Percentiles rank a stretch among this genome's conserved stretches.
Evolutionary conservation across 1,140 invertebrate genomes (phyloP).

Genomic region (Brachystomella parvula): DNA sequence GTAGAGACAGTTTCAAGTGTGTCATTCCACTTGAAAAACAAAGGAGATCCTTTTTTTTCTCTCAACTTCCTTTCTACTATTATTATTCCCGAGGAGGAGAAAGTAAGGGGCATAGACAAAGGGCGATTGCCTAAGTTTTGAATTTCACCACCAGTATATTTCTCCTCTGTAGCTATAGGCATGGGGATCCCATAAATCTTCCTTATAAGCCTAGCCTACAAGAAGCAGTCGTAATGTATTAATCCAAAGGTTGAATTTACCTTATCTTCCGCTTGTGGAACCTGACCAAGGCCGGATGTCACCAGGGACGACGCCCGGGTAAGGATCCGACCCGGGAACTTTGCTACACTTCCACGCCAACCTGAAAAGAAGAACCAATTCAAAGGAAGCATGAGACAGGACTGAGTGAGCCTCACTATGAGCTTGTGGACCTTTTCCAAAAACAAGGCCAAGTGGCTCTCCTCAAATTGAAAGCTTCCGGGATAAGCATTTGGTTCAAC

Average conservation of each 20-base stretch:
- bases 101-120: not conserved
- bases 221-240: not conserved
- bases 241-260: slow-evolving; percentile 9
- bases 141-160: not conserved
- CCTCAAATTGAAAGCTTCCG: not conserved
- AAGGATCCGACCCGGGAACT: slow-evolving; percentile 32
- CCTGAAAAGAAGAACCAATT: slow-evolving; percentile 22
- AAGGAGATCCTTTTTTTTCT: not conserved
- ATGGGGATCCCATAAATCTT: not conserved
- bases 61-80: not conserved
- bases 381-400: not conserved
- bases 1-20: not conserved
- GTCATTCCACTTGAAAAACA: slow-evolving; percentile 7
- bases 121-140: slow-evolving; percentile 1
- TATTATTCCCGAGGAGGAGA: not conserved
- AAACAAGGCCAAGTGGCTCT: not conserved
- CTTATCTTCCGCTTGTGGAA: slow-evolving; percentile 33
- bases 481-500: slow-evolving; percentile 8
- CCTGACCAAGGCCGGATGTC: slow-evolving; percentile 25
- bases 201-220: not conserved
- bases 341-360: slow-evolving; percentile 30
- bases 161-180: no score
- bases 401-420: not conserved
- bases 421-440: not conserved
- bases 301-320: slow-evolving; percentile 34